Conservation (phyloP, 1,140 invertebrate species). For the Branchinecta lindahli region DNA sequence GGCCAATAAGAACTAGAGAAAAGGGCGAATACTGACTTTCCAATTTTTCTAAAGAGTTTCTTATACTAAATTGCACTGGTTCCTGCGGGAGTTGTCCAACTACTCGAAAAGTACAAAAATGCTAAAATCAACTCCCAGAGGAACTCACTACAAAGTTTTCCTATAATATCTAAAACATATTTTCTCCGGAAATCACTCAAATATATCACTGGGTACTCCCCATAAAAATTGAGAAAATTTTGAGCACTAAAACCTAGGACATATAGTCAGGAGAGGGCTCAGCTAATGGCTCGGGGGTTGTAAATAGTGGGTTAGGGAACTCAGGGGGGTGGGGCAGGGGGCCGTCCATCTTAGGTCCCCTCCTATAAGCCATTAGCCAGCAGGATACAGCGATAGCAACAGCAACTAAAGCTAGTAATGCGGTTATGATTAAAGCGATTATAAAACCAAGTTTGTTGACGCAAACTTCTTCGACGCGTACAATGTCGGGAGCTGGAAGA, state of each 20-base stretch:
- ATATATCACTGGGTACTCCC: slow-evolving; percentile 1
- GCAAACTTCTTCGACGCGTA: slow-evolving; percentile 64
- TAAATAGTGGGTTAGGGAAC: slow-evolving; percentile 85
- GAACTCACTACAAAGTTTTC: not conserved
- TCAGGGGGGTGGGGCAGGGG: slow-evolving; percentile 83
- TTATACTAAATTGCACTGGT: no score
- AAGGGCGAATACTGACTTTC: no score
- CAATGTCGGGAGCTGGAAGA: slow-evolving; percentile 43
- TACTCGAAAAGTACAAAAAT: no score
- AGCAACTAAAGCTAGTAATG: slow-evolving; percentile 72
- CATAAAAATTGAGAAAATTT: not conserved
- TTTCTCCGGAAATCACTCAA: not conserved
- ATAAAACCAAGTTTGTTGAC: slow-evolving; percentile 83
- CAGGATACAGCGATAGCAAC: slow-evolving; percentile 85
- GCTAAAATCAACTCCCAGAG: no score
- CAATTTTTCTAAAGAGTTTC: no score
- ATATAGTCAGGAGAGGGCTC: slow-evolving; percentile 64
- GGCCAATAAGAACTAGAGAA: no score
- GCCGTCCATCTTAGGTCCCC: slow-evolving; percentile 63
- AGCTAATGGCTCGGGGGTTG: slow-evolving; percentile 58
- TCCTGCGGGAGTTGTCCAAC: no score
- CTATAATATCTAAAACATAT: not conserved
- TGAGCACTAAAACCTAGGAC: slow-evolving; percentile 23
- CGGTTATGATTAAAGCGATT: slow-evolving; percentile 76
- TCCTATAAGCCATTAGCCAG: slow-evolving; percentile 81